phyloP scores from a whole-genome alignment of 2,797 vertebrate genomes.

The Arctocebus calabarensis region DNA sequence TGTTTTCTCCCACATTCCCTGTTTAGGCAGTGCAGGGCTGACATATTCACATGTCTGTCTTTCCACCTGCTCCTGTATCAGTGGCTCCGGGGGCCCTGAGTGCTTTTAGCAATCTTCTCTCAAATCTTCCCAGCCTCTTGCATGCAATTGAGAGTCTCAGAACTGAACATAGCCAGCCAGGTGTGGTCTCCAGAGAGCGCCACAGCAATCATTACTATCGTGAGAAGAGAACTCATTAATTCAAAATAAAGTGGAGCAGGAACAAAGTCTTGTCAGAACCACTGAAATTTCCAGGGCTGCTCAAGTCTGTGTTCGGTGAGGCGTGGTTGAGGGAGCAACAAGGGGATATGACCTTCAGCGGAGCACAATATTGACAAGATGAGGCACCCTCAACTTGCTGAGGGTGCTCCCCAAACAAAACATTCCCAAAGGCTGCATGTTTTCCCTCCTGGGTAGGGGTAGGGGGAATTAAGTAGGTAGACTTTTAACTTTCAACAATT shows the following conservation, averaged over 20 bases:
- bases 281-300: constrained; percentile 24
- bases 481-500: constrained; percentile 10
- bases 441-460: not conserved
- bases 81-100: constrained; percentile 56
- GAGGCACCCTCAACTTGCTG: not conserved
- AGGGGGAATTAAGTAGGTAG: not conserved
- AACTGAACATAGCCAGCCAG: not conserved
- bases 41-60: not conserved
- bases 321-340: accelerated
- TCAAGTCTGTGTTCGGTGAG: not conserved
- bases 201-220: not conserved
- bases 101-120: constrained; percentile 31
- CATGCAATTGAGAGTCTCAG: not conserved
- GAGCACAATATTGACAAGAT: not conserved
- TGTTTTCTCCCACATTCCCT: not conserved
- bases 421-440: too few species aligned
- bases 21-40: not conserved
- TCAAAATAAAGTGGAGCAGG: constrained; percentile 30
- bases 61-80: not conserved
- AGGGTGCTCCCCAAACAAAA: not conserved
- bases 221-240: constrained; percentile 67
- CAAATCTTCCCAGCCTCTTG: constrained; percentile 7
- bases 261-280: constrained; percentile 58
- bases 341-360: not conserved
- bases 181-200: constrained; percentile 46